Base-by-base conservation (phyloP, 2,113 vertebrate species). In the Oryzias woworae region DNA sequence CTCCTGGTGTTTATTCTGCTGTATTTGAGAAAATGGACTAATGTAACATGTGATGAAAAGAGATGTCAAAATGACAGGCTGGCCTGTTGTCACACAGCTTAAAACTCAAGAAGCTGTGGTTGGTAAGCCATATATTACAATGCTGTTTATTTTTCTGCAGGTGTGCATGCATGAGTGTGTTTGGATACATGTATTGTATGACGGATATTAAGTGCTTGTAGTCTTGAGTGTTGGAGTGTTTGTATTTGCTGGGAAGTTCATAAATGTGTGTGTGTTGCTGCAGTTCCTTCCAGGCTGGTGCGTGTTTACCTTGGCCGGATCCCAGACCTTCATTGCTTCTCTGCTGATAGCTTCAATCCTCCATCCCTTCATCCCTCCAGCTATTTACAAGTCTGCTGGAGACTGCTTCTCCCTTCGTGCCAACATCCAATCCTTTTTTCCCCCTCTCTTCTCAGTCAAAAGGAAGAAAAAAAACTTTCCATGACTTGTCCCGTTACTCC, bases 241-340 rank as follows among this genome's bases (percentile, higher is more conserved):
- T 70, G 45, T 41, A 58, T 75, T 57, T 66, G 44, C 28, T 23
- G 64, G 24, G 12, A 64, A 55, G 50, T 62, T 62, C 61, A 53
- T 54, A 62, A 26, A 16, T 41, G 46, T 61, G 49, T 45, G 51
- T 58, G n/a, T 65, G 48, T n/a, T 52, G 59, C 53, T 65, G 55
- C 68, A 81, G 81, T 83, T 87, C 85, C 80, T 87, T 83, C 82
- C 70, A 67, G 84, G 69, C 82, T 66, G 66, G 75, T 59, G 41
- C 81, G 78, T 91, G 90, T 92, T 92, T 92, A 90, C 87, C 61
- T 93, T 92, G 91, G 91, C 88, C 61, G 8, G 50, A 55, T 72
- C 75, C 82, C 91, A 91, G 85, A 78, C 85, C 85, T 88, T 92
- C 89, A 91, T 92, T 88, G 85, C 88, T 91, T 84, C 88, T 90